Percentiles rank a stretch among this genome's conserved stretches.
Conservation (phyloP, 2,113 vertebrate genomes). For the Lamprologus callipterus region DNA sequence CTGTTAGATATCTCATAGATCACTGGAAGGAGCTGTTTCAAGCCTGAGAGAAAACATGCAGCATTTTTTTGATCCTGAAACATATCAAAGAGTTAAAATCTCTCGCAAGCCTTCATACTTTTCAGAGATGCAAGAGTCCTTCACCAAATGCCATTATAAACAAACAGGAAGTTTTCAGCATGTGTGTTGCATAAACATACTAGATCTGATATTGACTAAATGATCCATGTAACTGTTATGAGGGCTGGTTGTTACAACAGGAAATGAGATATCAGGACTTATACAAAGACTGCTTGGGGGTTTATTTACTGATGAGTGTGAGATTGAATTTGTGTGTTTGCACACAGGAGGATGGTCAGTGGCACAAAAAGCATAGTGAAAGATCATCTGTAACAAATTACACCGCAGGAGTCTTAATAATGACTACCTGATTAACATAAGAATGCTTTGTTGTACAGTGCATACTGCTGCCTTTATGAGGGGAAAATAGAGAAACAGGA, state of each 20-base stretch:
- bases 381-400: slow-evolving; percentile 58
- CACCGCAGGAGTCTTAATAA: slow-evolving; percentile 30
- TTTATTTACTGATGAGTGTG: slow-evolving; percentile 4
- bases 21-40: not conserved
- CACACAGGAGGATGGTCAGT: not conserved
- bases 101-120: not conserved
- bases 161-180: not conserved
- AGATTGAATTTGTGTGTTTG: slow-evolving; percentile 6
- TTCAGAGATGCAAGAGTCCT: not conserved
- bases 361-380: not conserved
- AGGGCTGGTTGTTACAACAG: not conserved
- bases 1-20: not conserved
- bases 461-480: not conserved
- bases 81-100: not conserved
- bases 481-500: not conserved
- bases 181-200: not conserved
- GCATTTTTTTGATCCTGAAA: not conserved
- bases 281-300: slow-evolving; percentile 10
- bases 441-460: slow-evolving; percentile 16
- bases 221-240: not conserved
- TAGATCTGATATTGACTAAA: slow-evolving; percentile 6
- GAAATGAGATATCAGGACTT: slow-evolving; percentile 5
- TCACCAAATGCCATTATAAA: slow-evolving; percentile 3
- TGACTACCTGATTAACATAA: slow-evolving; percentile 25
- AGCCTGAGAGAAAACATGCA: not conserved